Base-by-base conservation (phyloP, 2,113 vertebrate genomes). In the Puffinus mauretanicus region DNA sequence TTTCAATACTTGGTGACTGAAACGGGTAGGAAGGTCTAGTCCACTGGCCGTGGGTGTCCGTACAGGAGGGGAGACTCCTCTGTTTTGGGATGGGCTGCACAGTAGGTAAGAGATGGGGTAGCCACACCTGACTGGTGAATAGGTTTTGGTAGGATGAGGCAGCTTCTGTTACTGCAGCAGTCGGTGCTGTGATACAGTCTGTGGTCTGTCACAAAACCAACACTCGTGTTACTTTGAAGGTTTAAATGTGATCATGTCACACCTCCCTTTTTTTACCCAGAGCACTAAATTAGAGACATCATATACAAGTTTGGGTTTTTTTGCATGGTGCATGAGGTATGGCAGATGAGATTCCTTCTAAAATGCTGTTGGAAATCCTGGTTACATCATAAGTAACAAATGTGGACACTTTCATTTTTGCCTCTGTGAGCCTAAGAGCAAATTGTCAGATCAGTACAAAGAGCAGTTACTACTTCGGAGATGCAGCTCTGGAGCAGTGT, bases 21-120 rank as follows among this genome's bases (percentile, higher is more conserved):
- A 40, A 21, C 0, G 1, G 55, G 25, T 24, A 38, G 78, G 51
- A 38, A 76, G 29, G 65, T 55, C 51, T 51, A 11, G 64, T 52
- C n/a, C 16, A 2, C 17, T 2, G 22, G 27, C 46, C 0, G 5
- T 34, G 67, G 64, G 24, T 36, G 57, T 60, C 0, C 0, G 24
- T 46, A 13, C 13, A 34, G 14, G 58, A 57, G 17, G 47, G 60
- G 32, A 66, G 38, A 3, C 21, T 25, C 40, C 3, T 40, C 36
- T 75, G 36, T 20, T 55, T 11, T 27, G 54, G 19, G 44, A 16
- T 49, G 61, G 30, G 25, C 60, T 58, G 73, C 36, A 3, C 44
- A 15, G 54, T 15, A 14, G 80, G 58, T 40, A 25, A 36, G 29
- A 1, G 18, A 3, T n/a, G 38, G n/a, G 9, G 7, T 55, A 19